A percentile compares a stretch with the other conserved stretches of the same genome.
Conservation (phyloP, 2,113 vertebrate genomes). For the Burhinus bistriatus region DNA sequence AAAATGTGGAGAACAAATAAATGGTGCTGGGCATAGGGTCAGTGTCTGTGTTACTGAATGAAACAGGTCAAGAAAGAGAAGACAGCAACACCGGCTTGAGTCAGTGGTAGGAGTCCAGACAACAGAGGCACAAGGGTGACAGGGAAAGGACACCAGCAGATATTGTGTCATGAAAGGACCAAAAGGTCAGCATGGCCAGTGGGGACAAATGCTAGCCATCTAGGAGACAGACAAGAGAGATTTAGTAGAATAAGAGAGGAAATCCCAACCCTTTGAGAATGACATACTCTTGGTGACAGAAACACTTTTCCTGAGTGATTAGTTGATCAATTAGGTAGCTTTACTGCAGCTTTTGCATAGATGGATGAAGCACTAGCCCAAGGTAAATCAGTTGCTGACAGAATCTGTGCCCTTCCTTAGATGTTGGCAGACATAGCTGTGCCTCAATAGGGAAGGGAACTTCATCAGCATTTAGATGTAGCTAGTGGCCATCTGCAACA, state of each 20-base stretch:
- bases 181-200: not conserved
- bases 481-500: not conserved
- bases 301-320: not conserved
- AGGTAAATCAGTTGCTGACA: not conserved
- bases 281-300: not conserved
- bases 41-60: not conserved
- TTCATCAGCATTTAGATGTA: not conserved
- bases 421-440: not conserved
- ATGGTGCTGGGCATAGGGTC: not conserved
- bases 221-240: not conserved
- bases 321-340: not conserved
- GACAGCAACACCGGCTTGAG: not conserved
- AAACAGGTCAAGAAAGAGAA: not conserved
- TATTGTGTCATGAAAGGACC: not conserved
- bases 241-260: not conserved
- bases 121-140: not conserved
- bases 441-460: not conserved
- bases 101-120: not conserved
- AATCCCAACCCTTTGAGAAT: not conserved
- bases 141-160: not conserved
- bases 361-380: not conserved
- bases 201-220: not conserved
- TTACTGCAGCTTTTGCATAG: not conserved
- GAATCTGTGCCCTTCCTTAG: not conserved
- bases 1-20: not conserved